A percentile compares a stretch with the other conserved stretches of the same genome.
These are phyloP conservation scores for Leptinotarsa haldemani DNA, from an alignment of 2,888 invertebrate species.

Conservation along the genomic window DNA sequence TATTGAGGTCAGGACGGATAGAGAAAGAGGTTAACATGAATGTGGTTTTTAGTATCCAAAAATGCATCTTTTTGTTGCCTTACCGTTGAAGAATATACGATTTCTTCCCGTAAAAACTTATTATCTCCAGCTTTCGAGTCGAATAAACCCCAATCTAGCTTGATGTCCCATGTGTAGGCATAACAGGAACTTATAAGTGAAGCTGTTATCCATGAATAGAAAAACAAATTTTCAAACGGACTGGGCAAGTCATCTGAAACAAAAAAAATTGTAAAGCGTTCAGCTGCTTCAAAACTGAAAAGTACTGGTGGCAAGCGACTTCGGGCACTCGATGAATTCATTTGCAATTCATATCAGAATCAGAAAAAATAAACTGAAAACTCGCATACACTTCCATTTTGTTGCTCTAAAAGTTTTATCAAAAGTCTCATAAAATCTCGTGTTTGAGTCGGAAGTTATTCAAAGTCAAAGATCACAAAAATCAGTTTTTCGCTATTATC, in stretches of 20 bases:
- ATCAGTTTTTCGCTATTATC: too few species aligned
- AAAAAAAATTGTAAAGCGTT: background rate
- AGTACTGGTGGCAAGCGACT: too few species aligned
- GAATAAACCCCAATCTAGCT: slow-evolving; percentile 99
- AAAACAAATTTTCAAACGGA: slow-evolving; percentile 62
- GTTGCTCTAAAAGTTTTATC: too few species aligned
- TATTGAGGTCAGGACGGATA: too few species aligned
- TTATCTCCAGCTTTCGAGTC: slow-evolving; percentile 93
- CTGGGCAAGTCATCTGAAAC: slow-evolving; percentile 28
- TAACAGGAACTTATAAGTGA: slow-evolving; percentile 91
- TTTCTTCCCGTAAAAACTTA: slow-evolving; percentile 91
- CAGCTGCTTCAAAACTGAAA: too few species aligned
- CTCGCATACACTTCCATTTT: too few species aligned
- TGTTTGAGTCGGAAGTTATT: too few species aligned
- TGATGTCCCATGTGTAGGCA: slow-evolving; percentile 97
- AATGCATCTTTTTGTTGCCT: slow-evolving; percentile 62
- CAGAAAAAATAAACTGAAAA: too few species aligned
- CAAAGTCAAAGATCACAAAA: too few species aligned
- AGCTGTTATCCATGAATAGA: slow-evolving; percentile 90
- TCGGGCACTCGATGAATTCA: too few species aligned
- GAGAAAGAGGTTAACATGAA: background rate
- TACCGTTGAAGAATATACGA: slow-evolving; percentile 93
- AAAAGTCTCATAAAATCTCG: too few species aligned
- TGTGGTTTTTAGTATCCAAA: background rate
- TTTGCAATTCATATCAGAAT: too few species aligned